phyloP scores from a whole-genome alignment of 1,140 invertebrate genomes.

The Drosophila ironensis region DNA sequence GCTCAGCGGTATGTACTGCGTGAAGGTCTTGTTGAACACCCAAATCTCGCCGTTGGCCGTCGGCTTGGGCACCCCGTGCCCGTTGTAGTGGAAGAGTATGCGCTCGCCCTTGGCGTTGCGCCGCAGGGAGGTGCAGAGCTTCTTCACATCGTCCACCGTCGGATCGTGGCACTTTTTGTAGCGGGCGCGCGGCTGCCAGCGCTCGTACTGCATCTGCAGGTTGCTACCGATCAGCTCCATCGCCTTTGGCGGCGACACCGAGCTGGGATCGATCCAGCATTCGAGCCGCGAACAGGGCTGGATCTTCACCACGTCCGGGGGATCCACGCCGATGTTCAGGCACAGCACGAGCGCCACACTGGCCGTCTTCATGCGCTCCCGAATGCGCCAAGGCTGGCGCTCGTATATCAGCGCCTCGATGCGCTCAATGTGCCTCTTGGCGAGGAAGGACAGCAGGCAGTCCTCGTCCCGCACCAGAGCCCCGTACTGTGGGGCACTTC shows the following conservation, averaged over 20 bases:
- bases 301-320: constrained; percentile 98
- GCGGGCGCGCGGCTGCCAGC: constrained; percentile 98
- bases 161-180: constrained; percentile 99
- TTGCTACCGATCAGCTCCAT: constrained; percentile 95
- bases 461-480: constrained; percentile 9
- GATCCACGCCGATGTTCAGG: constrained; percentile 99
- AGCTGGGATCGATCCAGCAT: constrained; percentile 97
- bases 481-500: neutral
- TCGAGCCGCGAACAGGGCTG: constrained; percentile 97
- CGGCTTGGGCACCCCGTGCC: constrained; percentile 99
- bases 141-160: constrained; percentile 98
- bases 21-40: constrained; percentile 99
- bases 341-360: constrained; percentile 99
- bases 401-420: constrained; percentile 54
- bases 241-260: constrained; percentile 95
- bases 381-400: constrained; percentile 65
- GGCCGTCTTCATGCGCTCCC: constrained; percentile 96
- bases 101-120: constrained; percentile 99
- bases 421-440: constrained; percentile 67
- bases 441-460: constrained; percentile 66
- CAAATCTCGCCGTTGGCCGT: constrained; percentile 99
- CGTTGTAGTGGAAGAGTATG: constrained; percentile 99
- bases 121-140: constrained; percentile 96
- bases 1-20: constrained; percentile 99
- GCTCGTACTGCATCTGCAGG: constrained; percentile 97